Conservation (phyloP, 2,113 vertebrate species). For the human (Homo sapiens) region DNA sequence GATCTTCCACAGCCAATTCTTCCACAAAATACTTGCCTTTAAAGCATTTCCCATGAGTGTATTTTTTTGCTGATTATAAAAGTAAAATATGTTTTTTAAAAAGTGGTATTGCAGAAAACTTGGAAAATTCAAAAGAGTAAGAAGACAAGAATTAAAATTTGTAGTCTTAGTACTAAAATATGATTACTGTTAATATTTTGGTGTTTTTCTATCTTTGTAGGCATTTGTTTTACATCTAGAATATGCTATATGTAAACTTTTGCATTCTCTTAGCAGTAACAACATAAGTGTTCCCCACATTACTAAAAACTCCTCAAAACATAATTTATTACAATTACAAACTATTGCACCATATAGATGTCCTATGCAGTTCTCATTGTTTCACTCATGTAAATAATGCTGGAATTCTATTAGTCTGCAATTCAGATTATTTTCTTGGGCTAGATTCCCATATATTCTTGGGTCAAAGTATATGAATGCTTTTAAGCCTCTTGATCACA, state of each 20-base stretch:
- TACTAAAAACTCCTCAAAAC: constrained; percentile 40
- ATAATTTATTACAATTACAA: background rate
- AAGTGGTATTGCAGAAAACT: background rate
- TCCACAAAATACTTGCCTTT: background rate
- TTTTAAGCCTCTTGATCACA: constrained; percentile 37
- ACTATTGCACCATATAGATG: background rate
- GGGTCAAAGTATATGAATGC: background rate
- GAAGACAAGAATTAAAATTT: constrained; percentile 18
- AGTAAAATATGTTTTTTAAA: background rate
- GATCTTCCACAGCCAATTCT: background rate
- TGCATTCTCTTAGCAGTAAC: background rate
- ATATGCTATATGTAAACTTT: background rate
- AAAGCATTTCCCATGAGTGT: background rate
- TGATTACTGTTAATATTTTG: background rate
- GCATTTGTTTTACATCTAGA: constrained; percentile 21
- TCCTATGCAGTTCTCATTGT: background rate
- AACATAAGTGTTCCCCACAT: background rate
- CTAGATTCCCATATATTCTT: constrained; percentile 47
- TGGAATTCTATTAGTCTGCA: constrained; percentile 25
- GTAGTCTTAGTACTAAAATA: background rate
- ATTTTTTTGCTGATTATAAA: constrained; percentile 24
- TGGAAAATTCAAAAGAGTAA: constrained; percentile 3
- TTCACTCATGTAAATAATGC: constrained; percentile 35
- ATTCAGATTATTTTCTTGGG: constrained; percentile 49
- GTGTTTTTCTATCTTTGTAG: background rate